Percentiles rank a stretch among this genome's conserved stretches.
Conservation (phyloP, 2,888 invertebrate genomes). For the Deladenus siricidicola region DNA sequence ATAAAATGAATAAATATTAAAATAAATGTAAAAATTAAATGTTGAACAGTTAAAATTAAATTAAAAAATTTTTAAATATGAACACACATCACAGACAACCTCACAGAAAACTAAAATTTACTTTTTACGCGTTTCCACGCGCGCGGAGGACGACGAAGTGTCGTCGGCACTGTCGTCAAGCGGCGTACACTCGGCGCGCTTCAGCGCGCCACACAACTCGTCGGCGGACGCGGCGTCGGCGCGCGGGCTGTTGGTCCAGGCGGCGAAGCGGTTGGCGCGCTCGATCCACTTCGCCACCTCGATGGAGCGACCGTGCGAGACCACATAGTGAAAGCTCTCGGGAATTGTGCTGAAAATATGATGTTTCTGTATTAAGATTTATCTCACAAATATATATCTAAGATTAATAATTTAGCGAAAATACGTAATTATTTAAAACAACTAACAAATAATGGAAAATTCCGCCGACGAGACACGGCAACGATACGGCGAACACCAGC, state of each 20-base stretch:
- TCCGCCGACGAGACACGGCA: slow-evolving; percentile 23
- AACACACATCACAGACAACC: too few relatives aligned
- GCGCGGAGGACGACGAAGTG: neutral
- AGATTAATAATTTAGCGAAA: too few relatives aligned
- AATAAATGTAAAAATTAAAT: too few relatives aligned
- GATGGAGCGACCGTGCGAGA: neutral
- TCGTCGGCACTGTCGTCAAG: too few relatives aligned
- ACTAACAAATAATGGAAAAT: slow-evolving; percentile 29
- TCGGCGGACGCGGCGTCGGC: neutral
- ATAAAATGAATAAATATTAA: too few relatives aligned
- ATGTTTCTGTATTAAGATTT: too few relatives aligned
- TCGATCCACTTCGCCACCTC: slow-evolving; percentile 4
- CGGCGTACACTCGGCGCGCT: too few relatives aligned
- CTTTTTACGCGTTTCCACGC: neutral
- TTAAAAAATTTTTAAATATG: too few relatives aligned
- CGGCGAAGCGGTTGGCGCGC: slow-evolving; percentile 4
- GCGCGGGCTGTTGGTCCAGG: neutral
- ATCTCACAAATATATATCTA: too few relatives aligned
- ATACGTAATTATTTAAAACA: too few relatives aligned
- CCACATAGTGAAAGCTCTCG: slow-evolving; percentile 22
- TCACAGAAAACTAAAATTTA: neutral
- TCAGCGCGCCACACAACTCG: neutral
- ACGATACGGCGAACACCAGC: slow-evolving; percentile 26
- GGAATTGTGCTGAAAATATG: slow-evolving; percentile 14
- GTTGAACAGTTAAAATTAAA: too few relatives aligned